Evolutionary conservation across 2,113 vertebrate species (phyloP), one percentile per base, ranked within the genome.

Genomic region (Chrysemys picta): DNA sequence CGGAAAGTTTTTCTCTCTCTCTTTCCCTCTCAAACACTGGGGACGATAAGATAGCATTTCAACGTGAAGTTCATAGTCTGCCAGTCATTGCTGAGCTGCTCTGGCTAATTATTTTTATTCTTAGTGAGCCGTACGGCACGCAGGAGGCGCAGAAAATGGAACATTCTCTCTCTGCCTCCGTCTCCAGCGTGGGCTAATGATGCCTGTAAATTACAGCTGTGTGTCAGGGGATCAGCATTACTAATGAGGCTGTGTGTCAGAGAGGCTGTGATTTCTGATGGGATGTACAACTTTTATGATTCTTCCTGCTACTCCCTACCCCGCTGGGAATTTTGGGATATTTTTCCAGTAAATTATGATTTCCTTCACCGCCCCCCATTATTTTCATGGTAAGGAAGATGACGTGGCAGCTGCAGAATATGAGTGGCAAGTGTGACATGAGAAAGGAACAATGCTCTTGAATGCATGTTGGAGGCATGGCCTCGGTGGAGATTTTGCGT

Each of bases 41-140:
- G 31, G n/a, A 82, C 1, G 53, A 0, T 1, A 82, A 80, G 59
- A 84, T 0, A 0, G 80, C 85, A 59, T 86, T 42, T 2, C 0
- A 0, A 56, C 52, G 57, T 14, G 35, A 47, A 75, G 59, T 85
- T n/a, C 90, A 90, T 62, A 52, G 25, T 88, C 82, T 96, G 94
- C 56, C 95, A 96, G 56, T 95, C 90, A 89, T 84, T 45, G 62
- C 85, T 31, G 19, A 93, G 80, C 69, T 0, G 10, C 52, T 82
- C 56, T 1, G 42, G 86, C 87, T 97, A 95, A 97, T 97, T 97
- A 96, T 96, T 97, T 96, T 96, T 89, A 92, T 91, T 93, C 93
- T 90, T 86, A 5, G 24, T 0, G 5, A 92, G 69, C 5, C 1
- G 2, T 31, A 88, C 3, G 91, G 90, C 72, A 12, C 13, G 29